Conservation (phyloP, 1,140 invertebrate genomes). For the Adoxophyes honmai region DNA sequence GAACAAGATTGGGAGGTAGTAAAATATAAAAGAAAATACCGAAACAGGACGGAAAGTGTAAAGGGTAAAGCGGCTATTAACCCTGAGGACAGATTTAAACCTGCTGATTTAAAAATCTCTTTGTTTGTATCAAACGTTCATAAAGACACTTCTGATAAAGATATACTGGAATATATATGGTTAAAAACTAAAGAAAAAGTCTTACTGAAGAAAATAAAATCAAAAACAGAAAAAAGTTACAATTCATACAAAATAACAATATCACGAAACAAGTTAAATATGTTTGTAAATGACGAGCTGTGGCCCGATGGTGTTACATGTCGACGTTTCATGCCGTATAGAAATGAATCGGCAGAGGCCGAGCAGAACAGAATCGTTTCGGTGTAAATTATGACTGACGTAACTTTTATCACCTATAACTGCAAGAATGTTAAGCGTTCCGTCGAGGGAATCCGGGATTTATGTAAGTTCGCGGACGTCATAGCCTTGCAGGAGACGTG, state of each 20-base stretch:
- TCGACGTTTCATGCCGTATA: slow-evolving; percentile 10
- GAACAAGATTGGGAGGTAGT: not conserved
- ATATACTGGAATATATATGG: slow-evolving; percentile 17
- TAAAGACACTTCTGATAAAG: not conserved
- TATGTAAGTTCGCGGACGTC: slow-evolving; percentile 8
- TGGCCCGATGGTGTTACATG: slow-evolving; percentile 12
- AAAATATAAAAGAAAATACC: not conserved
- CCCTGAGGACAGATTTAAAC: slow-evolving; percentile 4
- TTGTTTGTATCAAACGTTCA: slow-evolving; percentile 12
- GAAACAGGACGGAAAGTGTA: not conserved
- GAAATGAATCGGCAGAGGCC: not conserved
- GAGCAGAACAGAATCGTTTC: too few species aligned
- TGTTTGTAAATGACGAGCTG: slow-evolving; percentile 7
- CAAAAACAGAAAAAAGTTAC: not conserved
- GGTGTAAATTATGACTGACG: not conserved
- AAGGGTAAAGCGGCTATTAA: not conserved
- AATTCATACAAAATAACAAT: slow-evolving; percentile 15
- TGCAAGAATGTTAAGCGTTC: slow-evolving; percentile 13
- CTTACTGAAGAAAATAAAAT: not conserved
- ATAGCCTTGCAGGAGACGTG: slow-evolving; percentile 17
- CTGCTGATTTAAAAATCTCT: not conserved
- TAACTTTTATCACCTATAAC: slow-evolving; percentile 4
- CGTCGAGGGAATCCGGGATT: not conserved
- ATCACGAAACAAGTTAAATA: not conserved
- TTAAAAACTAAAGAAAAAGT: slow-evolving; percentile 9